Evolutionary conservation across 2,888 invertebrate species (phyloP).

Genomic region (Eupithecia dodoneata): DNA sequence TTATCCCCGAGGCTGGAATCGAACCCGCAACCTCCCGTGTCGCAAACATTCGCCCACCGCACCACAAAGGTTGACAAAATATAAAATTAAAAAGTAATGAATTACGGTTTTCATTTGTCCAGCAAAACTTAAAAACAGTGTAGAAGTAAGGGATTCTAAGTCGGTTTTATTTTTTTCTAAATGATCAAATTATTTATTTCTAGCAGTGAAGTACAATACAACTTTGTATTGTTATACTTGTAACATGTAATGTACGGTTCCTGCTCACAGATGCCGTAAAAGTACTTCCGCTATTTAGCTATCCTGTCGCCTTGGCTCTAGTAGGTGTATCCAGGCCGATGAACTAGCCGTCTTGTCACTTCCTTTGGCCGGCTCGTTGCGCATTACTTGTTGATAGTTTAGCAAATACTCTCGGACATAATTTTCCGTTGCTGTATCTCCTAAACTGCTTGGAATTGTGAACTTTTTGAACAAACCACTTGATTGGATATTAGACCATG

Average conservation of each 20-base stretch:
- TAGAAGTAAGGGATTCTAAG: too few species aligned
- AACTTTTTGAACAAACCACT: neutral
- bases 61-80: too few species aligned
- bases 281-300: slow-evolving; percentile 64
- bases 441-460: neutral
- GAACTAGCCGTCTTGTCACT: slow-evolving; percentile 70
- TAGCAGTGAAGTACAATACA: neutral
- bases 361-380: slow-evolving; percentile 61
- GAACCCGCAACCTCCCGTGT: too few species aligned
- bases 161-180: too few species aligned
- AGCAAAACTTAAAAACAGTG: too few species aligned
- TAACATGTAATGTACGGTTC: slow-evolving; percentile 6
- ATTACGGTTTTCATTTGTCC: too few species aligned
- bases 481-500: neutral
- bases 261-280: slow-evolving; percentile 38
- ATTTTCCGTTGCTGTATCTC: slow-evolving; percentile 4
- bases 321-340: slow-evolving; percentile 73
- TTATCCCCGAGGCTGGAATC: too few species aligned
- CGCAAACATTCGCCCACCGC: too few species aligned
- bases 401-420: slow-evolving; percentile 19
- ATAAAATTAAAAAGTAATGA: too few species aligned
- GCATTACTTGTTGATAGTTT: slow-evolving; percentile 32
- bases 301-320: slow-evolving; percentile 58
- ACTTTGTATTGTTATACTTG: slow-evolving; percentile 5
- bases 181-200: neutral